phyloP scores from a whole-genome alignment of 2,888 invertebrate genomes.

The Neuroscelio doddi region DNA sequence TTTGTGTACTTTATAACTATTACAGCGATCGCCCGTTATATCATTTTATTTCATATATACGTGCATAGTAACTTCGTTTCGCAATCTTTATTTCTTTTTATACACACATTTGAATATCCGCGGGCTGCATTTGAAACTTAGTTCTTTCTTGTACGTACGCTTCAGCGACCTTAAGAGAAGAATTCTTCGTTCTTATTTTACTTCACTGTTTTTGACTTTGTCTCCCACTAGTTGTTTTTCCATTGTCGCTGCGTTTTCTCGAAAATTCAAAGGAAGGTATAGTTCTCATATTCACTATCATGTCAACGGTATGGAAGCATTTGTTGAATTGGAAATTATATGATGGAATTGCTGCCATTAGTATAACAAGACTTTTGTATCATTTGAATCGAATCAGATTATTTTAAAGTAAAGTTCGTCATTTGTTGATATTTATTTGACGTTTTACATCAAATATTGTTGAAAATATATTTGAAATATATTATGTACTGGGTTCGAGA shows the following conservation, averaged over 20 bases:
- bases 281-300: constrained; percentile 7
- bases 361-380: no score
- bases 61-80: constrained; percentile 40
- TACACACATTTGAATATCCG: constrained; percentile 58
- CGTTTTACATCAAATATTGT: no score
- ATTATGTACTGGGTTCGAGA: no score
- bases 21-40: constrained; percentile 45
- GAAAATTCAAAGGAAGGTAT: constrained; percentile 43
- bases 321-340: no score
- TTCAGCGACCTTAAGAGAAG: constrained; percentile 50
- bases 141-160: constrained; percentile 40
- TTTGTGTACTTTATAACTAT: background rate
- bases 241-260: constrained; percentile 34
- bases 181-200: constrained; percentile 40
- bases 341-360: no score
- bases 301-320: no score
- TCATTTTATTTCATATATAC: constrained; percentile 29
- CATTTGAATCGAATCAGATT: no score
- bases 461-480: no score
- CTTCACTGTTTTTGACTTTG: constrained; percentile 33
- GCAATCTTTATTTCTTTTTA: constrained; percentile 55
- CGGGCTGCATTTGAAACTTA: constrained; percentile 57
- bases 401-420: no score
- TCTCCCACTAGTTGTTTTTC: constrained; percentile 17
- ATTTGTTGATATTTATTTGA: no score